Evolutionary conservation across 2,888 invertebrate species (phyloP).

Genomic region (Octodonta nipae): DNA sequence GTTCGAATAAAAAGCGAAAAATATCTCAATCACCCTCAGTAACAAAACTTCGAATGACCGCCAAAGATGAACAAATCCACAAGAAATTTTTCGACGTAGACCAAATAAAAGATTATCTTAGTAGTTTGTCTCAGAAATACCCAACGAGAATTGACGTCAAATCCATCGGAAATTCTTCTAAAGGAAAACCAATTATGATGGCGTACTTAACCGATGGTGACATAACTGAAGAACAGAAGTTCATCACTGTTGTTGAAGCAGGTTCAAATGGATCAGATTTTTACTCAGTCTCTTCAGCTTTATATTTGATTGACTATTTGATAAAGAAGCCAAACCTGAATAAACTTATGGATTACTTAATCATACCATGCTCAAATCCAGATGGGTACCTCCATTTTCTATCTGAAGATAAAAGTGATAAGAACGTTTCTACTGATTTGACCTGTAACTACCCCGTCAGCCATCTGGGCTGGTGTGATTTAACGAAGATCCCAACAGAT

Average conservation of each 20-base stretch:
- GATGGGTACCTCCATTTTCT: conserved; percentile 18
- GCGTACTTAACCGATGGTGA: conserved; percentile 7
- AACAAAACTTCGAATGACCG: no score
- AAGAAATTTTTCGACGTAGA: conserved; percentile 18
- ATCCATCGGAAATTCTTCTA: conserved; percentile 12
- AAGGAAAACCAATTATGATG: conserved; percentile 13
- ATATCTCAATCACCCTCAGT: no score
- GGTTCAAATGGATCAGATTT: conserved; percentile 18
- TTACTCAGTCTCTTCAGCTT: conserved; percentile 18
- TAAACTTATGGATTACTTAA: conserved; percentile 18
- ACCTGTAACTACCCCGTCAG: conserved; percentile 16
- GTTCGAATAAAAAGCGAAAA: no score
- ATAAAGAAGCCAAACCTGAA: conserved; percentile 13
- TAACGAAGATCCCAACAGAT: conserved; percentile 10
- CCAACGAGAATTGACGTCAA: conserved; percentile 11
- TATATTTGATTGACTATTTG: conserved; percentile 19
- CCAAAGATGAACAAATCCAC: conserved; percentile 18
- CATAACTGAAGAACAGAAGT: not conserved
- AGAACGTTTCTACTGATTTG: conserved; percentile 9
- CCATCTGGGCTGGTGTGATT: conserved; percentile 12
- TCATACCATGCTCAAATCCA: conserved; percentile 23
- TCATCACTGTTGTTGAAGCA: conserved; percentile 16
- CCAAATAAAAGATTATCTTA: conserved; percentile 17
- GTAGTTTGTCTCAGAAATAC: conserved; percentile 11
- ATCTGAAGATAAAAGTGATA: not conserved